phyloP scores from a whole-genome alignment of 2,113 vertebrate species.

The Tetraodon nigroviridis region DNA sequence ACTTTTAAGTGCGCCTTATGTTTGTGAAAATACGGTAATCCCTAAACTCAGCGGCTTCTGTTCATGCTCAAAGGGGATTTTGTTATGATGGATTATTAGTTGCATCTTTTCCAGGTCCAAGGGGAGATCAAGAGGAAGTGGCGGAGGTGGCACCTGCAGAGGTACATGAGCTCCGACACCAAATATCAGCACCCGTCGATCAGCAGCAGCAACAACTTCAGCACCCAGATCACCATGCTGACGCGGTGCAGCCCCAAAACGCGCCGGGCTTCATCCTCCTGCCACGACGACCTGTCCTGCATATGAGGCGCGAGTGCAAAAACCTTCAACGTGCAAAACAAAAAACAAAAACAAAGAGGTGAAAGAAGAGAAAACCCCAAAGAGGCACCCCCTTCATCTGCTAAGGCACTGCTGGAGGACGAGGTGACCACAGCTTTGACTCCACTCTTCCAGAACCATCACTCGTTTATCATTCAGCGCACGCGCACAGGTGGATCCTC shows the following conservation, averaged over 20 bases:
- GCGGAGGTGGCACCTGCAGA: conserved; percentile 97
- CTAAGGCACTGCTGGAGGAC: not conserved
- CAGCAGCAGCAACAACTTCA: conserved; percentile 94
- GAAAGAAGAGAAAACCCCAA: not conserved
- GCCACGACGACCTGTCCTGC: conserved; percentile 65
- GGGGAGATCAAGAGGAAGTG: conserved; percentile 98
- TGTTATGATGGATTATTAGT: too few species aligned
- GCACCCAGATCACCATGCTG: conserved; percentile 96
- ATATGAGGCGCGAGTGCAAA: conserved; percentile 42
- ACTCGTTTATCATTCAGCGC: conserved; percentile 5
- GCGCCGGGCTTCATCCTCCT: conserved; percentile 64
- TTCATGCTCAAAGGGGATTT: too few species aligned
- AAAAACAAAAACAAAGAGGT: not conserved
- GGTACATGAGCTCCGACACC: conserved; percentile 91
- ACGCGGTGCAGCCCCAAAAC: conserved; percentile 96
- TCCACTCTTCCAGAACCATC: conserved; percentile 10
- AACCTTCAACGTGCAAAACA: conserved; percentile 19
- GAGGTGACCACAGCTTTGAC: conserved; percentile 14
- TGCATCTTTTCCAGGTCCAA: conserved; percentile 79
- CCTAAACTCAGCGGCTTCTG: too few species aligned
- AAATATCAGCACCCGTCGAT: conserved; percentile 95
- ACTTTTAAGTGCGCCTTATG: too few species aligned
- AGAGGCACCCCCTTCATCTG: not conserved
- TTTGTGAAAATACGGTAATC: too few species aligned
- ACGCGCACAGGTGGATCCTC: conserved; percentile 6